These are phyloP conservation scores for Thryonomys swinderianus DNA, from an alignment of 2,113 vertebrate genomes.

Conservation along the genomic window DNA sequence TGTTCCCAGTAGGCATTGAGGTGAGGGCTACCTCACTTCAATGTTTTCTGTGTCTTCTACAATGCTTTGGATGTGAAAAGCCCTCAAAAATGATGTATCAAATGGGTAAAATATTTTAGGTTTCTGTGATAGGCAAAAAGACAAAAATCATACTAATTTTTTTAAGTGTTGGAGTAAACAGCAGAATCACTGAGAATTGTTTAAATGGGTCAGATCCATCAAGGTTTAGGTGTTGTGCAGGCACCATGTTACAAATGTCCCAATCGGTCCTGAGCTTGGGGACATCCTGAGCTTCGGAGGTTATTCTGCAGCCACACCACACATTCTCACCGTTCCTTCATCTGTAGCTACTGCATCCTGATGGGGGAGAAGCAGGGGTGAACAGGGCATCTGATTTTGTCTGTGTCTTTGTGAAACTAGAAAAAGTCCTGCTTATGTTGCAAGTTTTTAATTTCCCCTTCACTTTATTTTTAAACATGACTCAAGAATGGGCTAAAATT, in stretches of 20 bases:
- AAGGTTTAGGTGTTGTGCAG: background rate
- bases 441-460: background rate
- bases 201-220: background rate
- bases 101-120: background rate
- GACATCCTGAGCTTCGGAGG: too few relatives aligned
- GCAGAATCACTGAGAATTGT: background rate
- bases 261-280: too few relatives aligned
- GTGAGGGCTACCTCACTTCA: background rate
- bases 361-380: background rate
- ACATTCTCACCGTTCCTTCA: background rate
- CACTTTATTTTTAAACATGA: slow-evolving; percentile 63
- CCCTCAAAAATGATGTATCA: background rate
- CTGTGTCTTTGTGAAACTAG: slow-evolving; percentile 13
- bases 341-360: background rate
- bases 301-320: background rate
- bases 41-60: background rate
- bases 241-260: background rate
- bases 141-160: background rate
- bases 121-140: background rate
- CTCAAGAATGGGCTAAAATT: slow-evolving; percentile 30
- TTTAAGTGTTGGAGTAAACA: background rate
- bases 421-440: background rate
- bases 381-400: slow-evolving; percentile 11
- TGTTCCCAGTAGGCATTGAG: background rate
- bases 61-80: background rate